Evolutionary conservation across 2,113 vertebrate species (phyloP).

Genomic region (Erinaceus europaeus): DNA sequence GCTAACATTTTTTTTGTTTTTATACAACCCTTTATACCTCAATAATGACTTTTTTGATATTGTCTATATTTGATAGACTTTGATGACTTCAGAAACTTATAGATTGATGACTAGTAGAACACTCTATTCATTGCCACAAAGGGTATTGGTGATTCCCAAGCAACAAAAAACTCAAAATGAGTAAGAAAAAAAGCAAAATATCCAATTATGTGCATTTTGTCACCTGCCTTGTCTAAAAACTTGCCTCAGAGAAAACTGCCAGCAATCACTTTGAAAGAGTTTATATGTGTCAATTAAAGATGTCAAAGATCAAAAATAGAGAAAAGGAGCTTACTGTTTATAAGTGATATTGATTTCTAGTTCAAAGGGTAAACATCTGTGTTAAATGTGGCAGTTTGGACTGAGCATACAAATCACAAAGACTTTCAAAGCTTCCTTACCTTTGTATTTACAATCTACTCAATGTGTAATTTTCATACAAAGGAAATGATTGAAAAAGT

Average conservation of each 20-base stretch:
- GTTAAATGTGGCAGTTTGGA: neutral
- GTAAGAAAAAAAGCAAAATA: neutral
- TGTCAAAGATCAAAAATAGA: slow-evolving; percentile 28
- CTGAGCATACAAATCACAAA: neutral
- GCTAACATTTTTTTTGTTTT: neutral
- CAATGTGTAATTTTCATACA: neutral
- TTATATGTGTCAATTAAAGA: neutral
- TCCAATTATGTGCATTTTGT: neutral
- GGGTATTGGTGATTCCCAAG: neutral
- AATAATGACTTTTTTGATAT: neutral
- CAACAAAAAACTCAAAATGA: neutral
- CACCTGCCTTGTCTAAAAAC: neutral
- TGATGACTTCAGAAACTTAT: neutral
- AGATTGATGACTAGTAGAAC: neutral
- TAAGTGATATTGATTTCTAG: slow-evolving; percentile 1
- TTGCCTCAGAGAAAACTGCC: neutral
- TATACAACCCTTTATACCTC: neutral
- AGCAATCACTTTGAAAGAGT: slow-evolving; percentile 18
- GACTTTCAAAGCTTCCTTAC: slow-evolving; percentile 4
- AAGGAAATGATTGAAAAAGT: neutral
- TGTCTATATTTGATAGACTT: neutral
- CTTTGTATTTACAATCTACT: slow-evolving; percentile 16
- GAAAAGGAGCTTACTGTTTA: neutral
- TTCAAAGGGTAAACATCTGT: slow-evolving; percentile 13
- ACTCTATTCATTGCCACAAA: neutral